phyloP scores from a whole-genome alignment of 2,888 invertebrate species.

The Dynastes tityus region DNA sequence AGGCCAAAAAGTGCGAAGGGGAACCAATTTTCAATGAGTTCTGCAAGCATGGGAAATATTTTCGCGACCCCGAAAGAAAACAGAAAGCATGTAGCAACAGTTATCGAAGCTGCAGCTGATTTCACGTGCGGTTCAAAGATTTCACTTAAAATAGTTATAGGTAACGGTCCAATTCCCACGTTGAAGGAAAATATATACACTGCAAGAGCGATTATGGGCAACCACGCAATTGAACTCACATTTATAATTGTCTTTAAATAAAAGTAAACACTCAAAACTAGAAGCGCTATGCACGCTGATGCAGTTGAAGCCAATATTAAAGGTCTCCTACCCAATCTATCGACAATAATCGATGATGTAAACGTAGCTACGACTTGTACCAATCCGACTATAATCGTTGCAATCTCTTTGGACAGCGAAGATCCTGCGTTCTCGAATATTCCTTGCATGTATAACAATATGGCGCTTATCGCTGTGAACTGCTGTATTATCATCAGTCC shows the following conservation, averaged over 20 bases:
- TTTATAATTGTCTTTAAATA: slow-evolving; percentile 70
- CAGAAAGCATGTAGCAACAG: slow-evolving; percentile 83
- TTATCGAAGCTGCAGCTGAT: slow-evolving; percentile 80
- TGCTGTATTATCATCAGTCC: slow-evolving; percentile 79
- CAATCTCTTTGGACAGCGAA: slow-evolving; percentile 74
- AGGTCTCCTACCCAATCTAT: slow-evolving; percentile 81
- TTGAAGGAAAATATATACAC: slow-evolving; percentile 83
- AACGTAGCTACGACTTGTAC: slow-evolving; percentile 83
- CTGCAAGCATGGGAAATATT: slow-evolving; percentile 76
- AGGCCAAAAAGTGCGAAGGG: slow-evolving; percentile 82
- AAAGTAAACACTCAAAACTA: slow-evolving; percentile 75
- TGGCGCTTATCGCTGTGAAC: slow-evolving; percentile 85
- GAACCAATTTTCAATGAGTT: slow-evolving; percentile 74
- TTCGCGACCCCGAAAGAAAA: slow-evolving; percentile 84
- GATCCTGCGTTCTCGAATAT: slow-evolving; percentile 82
- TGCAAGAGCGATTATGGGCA: slow-evolving; percentile 81
- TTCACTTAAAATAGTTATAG: slow-evolving; percentile 87
- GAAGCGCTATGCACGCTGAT: slow-evolving; percentile 78
- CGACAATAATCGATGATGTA: slow-evolving; percentile 83
- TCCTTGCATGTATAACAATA: slow-evolving; percentile 83
- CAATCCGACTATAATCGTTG: slow-evolving; percentile 83
- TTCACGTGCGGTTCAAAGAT: slow-evolving; percentile 85
- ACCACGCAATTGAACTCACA: slow-evolving; percentile 69
- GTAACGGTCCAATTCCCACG: slow-evolving; percentile 82
- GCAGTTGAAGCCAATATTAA: slow-evolving; percentile 80